These are phyloP conservation scores for Spea multiplicata DNA, from an alignment of 2,113 vertebrate genomes.

Conservation along the genomic window DNA sequence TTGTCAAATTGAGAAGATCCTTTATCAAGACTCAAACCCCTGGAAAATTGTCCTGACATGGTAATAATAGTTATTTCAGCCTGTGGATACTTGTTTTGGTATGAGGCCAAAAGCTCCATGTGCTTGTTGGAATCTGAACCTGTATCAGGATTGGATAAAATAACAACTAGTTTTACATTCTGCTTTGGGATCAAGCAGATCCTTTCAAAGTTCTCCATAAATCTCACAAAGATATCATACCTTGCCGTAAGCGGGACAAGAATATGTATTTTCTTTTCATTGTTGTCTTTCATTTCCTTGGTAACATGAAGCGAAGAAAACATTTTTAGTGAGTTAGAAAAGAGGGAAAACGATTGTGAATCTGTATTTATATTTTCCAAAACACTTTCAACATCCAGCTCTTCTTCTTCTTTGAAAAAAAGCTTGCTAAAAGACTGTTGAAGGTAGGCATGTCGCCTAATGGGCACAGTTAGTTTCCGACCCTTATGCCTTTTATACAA, in stretches of 20 bases:
- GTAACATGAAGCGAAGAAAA: slow-evolving; percentile 73
- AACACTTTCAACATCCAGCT: slow-evolving; percentile 69
- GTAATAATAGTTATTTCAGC: slow-evolving; percentile 76
- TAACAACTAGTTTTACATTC: slow-evolving; percentile 74
- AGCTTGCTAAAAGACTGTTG: slow-evolving; percentile 82
- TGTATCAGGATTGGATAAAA: slow-evolving; percentile 70
- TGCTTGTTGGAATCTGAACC: slow-evolving; percentile 67
- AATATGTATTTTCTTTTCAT: slow-evolving; percentile 77
- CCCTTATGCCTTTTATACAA: slow-evolving; percentile 86
- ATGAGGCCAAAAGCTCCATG: slow-evolving; percentile 67
- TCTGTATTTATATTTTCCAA: slow-evolving; percentile 66
- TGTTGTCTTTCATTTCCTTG: slow-evolving; percentile 62
- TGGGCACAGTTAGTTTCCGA: slow-evolving; percentile 79
- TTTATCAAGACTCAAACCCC: slow-evolving; percentile 77
- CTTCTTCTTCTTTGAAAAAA: slow-evolving; percentile 76
- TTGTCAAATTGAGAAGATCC: slow-evolving; percentile 74
- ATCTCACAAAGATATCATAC: slow-evolving; percentile 76
- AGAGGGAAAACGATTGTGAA: slow-evolving; percentile 72
- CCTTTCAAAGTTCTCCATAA: slow-evolving; percentile 85
- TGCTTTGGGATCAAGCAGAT: slow-evolving; percentile 76
- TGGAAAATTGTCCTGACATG: slow-evolving; percentile 79
- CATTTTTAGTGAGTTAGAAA: slow-evolving; percentile 79
- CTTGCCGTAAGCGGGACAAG: slow-evolving; percentile 79
- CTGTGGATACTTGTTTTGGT: slow-evolving; percentile 71
- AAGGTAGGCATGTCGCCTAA: slow-evolving; percentile 80